Evolutionary conservation across 2,797 vertebrate genomes (phyloP), one percentile per base, ranked within the genome.

Genomic region (Linurgus olivaceus): DNA sequence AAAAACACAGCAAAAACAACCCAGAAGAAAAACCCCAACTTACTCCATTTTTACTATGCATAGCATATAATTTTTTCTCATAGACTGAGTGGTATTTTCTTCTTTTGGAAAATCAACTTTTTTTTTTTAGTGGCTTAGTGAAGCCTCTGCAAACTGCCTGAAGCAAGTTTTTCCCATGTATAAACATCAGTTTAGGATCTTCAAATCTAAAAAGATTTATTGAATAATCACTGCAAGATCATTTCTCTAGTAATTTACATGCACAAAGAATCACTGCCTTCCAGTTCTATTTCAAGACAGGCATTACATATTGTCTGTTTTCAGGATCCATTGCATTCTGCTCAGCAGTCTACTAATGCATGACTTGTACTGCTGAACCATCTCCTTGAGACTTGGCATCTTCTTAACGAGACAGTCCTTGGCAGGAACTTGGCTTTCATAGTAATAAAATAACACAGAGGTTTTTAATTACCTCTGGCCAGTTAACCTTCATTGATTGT

Each of bases 391-490:
- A 38, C 25, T 20, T 85, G 50, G 29, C 52, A 65, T 67, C 63
- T 80, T 37, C 23, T 68, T 88, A 75, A 51, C 38, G 68, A 54
- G 79, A 48, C 25, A 18, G 20, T 47, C 42, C 25, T 71, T 71
- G 63, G 44, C 71, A 82, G 75, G 38, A 88, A n/a, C 15, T 4
- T n/a, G 44, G 8, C 7, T 90, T 86, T 70, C 54, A 54, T 5
- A 25, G 70, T 29, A 59, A 76, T 76, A 63, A 90, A 85, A 63
- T 24, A 89, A 33, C 31, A 66, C 21, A 84, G 51, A 82, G 11
- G 38, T 85, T 94, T 78, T 58, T 76, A 68, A 87, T 74, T 80
- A 71, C 31, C 67, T 86, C 44, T 42, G 61, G 65, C 54, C n/a
- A 68, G n/a, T 58, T 71, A 71, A 79, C 50, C 51, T 88, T 28